Percentiles rank a stretch among this genome's conserved stretches.
Evolutionary conservation across 1,140 invertebrate species (phyloP).

Genomic region (Plodia interpunctella): DNA sequence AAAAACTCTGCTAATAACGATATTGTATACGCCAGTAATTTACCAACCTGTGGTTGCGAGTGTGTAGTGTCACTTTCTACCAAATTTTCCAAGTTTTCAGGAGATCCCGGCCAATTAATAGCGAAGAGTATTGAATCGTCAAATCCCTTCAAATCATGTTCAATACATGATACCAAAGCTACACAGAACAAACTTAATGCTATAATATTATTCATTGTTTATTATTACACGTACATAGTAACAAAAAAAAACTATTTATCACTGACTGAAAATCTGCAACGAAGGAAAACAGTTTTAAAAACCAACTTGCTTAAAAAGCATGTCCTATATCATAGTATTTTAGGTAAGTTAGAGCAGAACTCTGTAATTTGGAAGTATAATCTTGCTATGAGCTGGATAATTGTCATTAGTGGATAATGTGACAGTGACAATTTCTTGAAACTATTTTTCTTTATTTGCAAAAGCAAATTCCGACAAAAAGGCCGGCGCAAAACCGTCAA

Average conservation of each 20-base stretch:
- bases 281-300: conserved; percentile 10
- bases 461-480: no score
- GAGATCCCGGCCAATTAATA: conserved; percentile 87
- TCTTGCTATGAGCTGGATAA: conserved; percentile 41
- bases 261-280: background rate
- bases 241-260: background rate
- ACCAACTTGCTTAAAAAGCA: conserved; percentile 8
- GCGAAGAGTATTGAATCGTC: conserved; percentile 89
- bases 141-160: conserved; percentile 84
- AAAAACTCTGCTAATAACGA: background rate
- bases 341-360: background rate
- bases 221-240: conserved; percentile 11
- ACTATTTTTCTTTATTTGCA: no score
- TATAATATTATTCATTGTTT: conserved; percentile 32
- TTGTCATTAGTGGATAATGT: conserved; percentile 41
- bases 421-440: conserved; percentile 13
- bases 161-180: conserved; percentile 41
- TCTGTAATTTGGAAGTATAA: conserved; percentile 18
- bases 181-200: conserved; percentile 29
- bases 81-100: conserved; percentile 60
- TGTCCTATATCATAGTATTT: conserved; percentile 4
- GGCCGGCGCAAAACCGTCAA: no score
- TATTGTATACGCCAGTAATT: background rate
- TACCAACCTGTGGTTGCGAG: conserved; percentile 4
- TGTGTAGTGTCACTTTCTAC: conserved; percentile 35